Conservation (phyloP, 2,888 invertebrate species). For the Pachydiplax longipennis region DNA sequence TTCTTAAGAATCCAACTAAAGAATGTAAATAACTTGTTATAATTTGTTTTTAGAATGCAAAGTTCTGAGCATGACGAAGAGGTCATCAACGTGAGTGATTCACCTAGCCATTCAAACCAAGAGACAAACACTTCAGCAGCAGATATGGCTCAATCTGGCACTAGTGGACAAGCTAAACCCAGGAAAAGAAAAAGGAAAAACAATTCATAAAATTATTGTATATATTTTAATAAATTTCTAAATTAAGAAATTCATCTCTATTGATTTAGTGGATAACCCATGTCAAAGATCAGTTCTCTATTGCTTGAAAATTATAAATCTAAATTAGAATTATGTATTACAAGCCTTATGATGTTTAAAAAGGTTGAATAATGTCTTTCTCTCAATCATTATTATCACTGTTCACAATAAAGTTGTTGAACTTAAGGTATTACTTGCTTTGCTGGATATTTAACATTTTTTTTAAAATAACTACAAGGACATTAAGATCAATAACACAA, state of each 20-base stretch:
- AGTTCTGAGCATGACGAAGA: background rate
- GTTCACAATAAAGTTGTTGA: too few species aligned
- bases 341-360: too few species aligned
- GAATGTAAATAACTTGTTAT: background rate
- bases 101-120: background rate
- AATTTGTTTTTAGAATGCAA: background rate
- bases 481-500: too few species aligned
- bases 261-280: background rate
- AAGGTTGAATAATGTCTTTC: too few species aligned
- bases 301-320: too few species aligned
- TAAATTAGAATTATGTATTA: too few species aligned
- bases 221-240: background rate
- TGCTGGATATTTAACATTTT: too few species aligned
- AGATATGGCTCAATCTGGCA: background rate
- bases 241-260: background rate
- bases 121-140: background rate
- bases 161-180: background rate
- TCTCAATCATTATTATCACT: too few species aligned
- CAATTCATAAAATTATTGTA: background rate
- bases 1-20: too few species aligned
- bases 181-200: conserved; percentile 17
- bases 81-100: conserved; percentile 25
- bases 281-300: too few species aligned
- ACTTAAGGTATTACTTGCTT: too few species aligned
- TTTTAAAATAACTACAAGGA: too few species aligned